A percentile compares a stretch with the other conserved stretches of the same genome.
Conservation (phyloP, 2,797 vertebrate genomes). For the Muscicapa comitata region DNA sequence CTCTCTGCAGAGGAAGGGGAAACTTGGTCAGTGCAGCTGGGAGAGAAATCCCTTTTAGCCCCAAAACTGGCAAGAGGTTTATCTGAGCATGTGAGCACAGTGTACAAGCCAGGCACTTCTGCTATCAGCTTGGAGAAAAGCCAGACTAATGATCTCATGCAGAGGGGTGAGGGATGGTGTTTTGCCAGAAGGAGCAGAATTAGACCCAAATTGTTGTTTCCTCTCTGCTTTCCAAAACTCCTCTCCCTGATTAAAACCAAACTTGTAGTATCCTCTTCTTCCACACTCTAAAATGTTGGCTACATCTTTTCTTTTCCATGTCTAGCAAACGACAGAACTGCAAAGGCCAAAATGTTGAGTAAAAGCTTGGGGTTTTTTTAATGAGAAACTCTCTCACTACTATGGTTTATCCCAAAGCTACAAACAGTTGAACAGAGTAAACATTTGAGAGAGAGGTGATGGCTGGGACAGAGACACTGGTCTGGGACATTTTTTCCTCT, state of each 20-base stretch:
- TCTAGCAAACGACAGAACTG: neutral
- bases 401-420: neutral
- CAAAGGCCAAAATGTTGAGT: slow-evolving; percentile 14
- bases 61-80: neutral
- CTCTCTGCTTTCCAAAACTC: neutral
- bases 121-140: slow-evolving; percentile 45
- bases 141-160: slow-evolving; percentile 17
- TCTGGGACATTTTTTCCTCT: neutral
- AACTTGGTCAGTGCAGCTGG: neutral
- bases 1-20: neutral
- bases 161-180: neutral
- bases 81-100: slow-evolving; percentile 4
- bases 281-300: slow-evolving; percentile 4
- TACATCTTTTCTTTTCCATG: slow-evolving; percentile 7
- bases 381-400: neutral
- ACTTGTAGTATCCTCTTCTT: neutral
- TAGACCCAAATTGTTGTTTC: slow-evolving; percentile 33
- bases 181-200: slow-evolving; percentile 28
- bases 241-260: slow-evolving; percentile 22
- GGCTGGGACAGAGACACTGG: rapidly evolving
- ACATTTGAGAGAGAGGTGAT: neutral
- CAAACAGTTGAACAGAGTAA: neutral
- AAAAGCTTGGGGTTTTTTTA: neutral
- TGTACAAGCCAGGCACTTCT: neutral
- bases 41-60: neutral